Evolutionary conservation across 2,888 invertebrate genomes (phyloP).

Genomic region (Bedellia somnulentella): DNA sequence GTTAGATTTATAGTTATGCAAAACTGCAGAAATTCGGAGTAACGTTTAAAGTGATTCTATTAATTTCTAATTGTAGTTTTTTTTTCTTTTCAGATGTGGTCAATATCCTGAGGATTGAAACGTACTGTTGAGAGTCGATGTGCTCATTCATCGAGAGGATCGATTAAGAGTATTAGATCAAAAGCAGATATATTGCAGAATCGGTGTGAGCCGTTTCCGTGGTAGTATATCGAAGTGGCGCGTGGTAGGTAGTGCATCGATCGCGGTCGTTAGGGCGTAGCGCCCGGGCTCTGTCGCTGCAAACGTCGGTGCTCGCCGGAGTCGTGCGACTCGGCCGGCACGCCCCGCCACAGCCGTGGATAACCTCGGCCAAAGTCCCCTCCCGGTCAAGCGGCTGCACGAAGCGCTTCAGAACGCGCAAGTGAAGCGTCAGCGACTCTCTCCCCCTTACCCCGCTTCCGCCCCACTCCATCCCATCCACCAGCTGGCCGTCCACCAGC

Average conservation of each 20-base stretch:
- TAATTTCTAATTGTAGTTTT: slow-evolving; percentile 11
- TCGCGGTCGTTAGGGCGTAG: slow-evolving; percentile 43
- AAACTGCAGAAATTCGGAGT: too few relatives aligned
- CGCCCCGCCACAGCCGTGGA: slow-evolving; percentile 59
- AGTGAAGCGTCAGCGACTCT: slow-evolving; percentile 65
- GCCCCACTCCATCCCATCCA: slow-evolving; percentile 44
- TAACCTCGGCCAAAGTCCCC: slow-evolving; percentile 59
- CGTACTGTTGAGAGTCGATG: slow-evolving; percentile 32
- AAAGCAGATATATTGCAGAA: not conserved
- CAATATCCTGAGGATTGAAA: slow-evolving; percentile 36
- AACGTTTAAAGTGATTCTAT: too few relatives aligned
- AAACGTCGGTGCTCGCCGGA: slow-evolving; percentile 55
- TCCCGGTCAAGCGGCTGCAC: slow-evolving; percentile 63
- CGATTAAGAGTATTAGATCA: slow-evolving; percentile 17
- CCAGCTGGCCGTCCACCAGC: slow-evolving; percentile 50
- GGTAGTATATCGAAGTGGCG: slow-evolving; percentile 27
- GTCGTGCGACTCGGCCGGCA: slow-evolving; percentile 57
- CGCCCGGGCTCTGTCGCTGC: slow-evolving; percentile 35
- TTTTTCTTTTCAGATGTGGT: slow-evolving; percentile 44
- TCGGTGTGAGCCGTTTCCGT: slow-evolving; percentile 14
- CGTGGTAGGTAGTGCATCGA: slow-evolving; percentile 33
- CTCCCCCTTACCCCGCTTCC: slow-evolving; percentile 57
- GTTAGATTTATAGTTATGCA: too few relatives aligned
- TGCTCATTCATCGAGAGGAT: slow-evolving; percentile 29
- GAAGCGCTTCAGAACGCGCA: slow-evolving; percentile 62